Evolutionary conservation across 2,113 vertebrate genomes (phyloP), one percentile per base, ranked within the genome.

Genomic region (Bufo gargarizans): DNA sequence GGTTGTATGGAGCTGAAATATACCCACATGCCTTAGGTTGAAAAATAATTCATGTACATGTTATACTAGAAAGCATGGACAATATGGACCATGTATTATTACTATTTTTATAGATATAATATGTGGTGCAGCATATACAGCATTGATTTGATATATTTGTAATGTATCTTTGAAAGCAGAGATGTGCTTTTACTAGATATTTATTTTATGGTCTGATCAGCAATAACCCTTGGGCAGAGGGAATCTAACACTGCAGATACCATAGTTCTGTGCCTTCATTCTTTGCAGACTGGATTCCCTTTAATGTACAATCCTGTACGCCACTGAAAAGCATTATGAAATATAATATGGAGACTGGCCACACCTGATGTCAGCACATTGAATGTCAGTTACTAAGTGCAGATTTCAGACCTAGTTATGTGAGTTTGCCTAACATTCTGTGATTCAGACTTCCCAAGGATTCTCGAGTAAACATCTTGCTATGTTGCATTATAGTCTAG

Each of bases 181-280:
- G 83, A 91, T 82, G 88, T 71, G 63, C 58, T 90, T 88, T 80
- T 91, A 89, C 59, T 76, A 92, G 85, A 93, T 90, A 85, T 86
- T 90, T 89, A 88, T 58, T 91, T 90, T 90, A 89, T 91, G 91
- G 92, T 91, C 91, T 91, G 86, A 90, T 86, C 90, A 92, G 92
- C 89, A 92, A 91, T 91, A 89, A 90, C 88, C 90, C 85, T 90
- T 55, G 90, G 88, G 92, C 92, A 92, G 86, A 87, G 89, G 90
- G 92, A 95, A 92, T 89, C 81, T 92, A 93, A 92, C 92, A 94
- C 91, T 90, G 77, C 76, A 86, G 89, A 92, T 83, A 53, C 82
- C 91, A 4, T 79, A 85, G 91, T 90, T 90, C 92, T 90, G 80
- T 90, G 78, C 69, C 91, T 89, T 90, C 84, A 12, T 91, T 79